A percentile compares a stretch with the other conserved stretches of the same genome.
phyloP scores from a whole-genome alignment of 2,888 invertebrate genomes.

The Eremobia ochroleuca region DNA sequence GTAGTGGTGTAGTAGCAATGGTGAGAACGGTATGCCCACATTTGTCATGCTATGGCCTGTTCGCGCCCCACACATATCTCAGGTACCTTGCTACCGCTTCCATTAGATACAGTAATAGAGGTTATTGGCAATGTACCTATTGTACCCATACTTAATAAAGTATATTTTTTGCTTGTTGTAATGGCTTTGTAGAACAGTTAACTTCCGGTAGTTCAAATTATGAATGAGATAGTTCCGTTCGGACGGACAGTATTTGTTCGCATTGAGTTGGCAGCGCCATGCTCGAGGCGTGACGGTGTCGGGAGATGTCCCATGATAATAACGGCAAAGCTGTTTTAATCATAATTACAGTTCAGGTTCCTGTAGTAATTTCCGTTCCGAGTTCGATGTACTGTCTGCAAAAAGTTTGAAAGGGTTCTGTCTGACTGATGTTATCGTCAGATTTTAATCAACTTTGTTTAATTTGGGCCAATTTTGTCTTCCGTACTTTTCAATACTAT shows the following conservation, averaged over 20 bases:
- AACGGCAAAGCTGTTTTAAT: slow-evolving; percentile 65
- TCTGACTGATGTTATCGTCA: slow-evolving; percentile 17
- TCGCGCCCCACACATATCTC: slow-evolving; percentile 72
- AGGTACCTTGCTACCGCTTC: slow-evolving; percentile 67
- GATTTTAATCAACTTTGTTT: slow-evolving; percentile 35
- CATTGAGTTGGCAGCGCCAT: slow-evolving; percentile 75
- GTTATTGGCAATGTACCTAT: slow-evolving; percentile 63
- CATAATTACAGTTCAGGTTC: slow-evolving; percentile 63
- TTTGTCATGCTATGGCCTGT: slow-evolving; percentile 78
- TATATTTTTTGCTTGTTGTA: slow-evolving; percentile 63
- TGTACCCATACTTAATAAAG: slow-evolving; percentile 44
- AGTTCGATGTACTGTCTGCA: slow-evolving; percentile 59
- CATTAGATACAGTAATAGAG: slow-evolving; percentile 76
- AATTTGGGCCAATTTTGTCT: neutral
- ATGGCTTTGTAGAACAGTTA: slow-evolving; percentile 71
- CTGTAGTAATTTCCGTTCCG: slow-evolving; percentile 61
- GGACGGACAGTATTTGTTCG: slow-evolving; percentile 76
- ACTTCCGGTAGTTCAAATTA: slow-evolving; percentile 79
- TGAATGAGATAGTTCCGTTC: slow-evolving; percentile 77
- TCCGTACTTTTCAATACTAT: slow-evolving; percentile 7
- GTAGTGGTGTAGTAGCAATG: slow-evolving; percentile 56
- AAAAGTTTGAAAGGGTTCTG: slow-evolving; percentile 33
- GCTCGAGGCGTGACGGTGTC: slow-evolving; percentile 82
- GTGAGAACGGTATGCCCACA: slow-evolving; percentile 72
- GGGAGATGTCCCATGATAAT: slow-evolving; percentile 80